Percentiles rank a stretch among this genome's conserved stretches.
phyloP scores from a whole-genome alignment of 1,140 invertebrate genomes.

The Antheraea mylitta region DNA sequence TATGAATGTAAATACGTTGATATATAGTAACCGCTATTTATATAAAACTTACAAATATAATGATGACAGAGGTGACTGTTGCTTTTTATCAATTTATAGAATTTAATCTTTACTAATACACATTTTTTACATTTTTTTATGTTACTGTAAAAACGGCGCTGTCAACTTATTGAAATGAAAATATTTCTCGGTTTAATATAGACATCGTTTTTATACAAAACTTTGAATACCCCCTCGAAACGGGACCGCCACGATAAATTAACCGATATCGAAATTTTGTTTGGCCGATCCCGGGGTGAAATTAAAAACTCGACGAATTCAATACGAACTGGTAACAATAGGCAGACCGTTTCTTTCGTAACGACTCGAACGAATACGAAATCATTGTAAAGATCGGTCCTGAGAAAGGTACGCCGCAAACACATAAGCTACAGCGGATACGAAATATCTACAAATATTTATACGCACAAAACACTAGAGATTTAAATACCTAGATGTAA shows the following conservation, averaged over 20 bases:
- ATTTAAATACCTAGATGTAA: too few species aligned
- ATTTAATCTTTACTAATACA: too few species aligned
- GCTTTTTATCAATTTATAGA: too few species aligned
- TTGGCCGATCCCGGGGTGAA: conserved; percentile 5
- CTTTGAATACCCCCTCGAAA: neutral
- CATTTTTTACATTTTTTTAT: neutral
- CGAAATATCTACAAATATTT: neutral
- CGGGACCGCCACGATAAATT: neutral
- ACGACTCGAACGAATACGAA: conserved; percentile 16
- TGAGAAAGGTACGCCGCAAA: neutral
- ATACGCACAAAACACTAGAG: too few species aligned
- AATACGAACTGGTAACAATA: conserved; percentile 36
- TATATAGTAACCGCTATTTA: too few species aligned
- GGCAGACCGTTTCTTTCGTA: conserved; percentile 24
- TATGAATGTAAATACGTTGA: too few species aligned
- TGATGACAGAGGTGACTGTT: too few species aligned
- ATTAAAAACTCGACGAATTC: conserved; percentile 37
- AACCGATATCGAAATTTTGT: conserved; percentile 9
- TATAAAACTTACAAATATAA: too few species aligned
- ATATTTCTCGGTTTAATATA: neutral
- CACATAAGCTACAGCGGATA: neutral
- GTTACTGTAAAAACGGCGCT: neutral
- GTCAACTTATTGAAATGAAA: neutral
- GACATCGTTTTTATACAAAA: conserved; percentile 5
- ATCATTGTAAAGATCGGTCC: conserved; percentile 15